Base-by-base conservation (phyloP, 2,888 invertebrate species). In the Drosophila formosana region DNA sequence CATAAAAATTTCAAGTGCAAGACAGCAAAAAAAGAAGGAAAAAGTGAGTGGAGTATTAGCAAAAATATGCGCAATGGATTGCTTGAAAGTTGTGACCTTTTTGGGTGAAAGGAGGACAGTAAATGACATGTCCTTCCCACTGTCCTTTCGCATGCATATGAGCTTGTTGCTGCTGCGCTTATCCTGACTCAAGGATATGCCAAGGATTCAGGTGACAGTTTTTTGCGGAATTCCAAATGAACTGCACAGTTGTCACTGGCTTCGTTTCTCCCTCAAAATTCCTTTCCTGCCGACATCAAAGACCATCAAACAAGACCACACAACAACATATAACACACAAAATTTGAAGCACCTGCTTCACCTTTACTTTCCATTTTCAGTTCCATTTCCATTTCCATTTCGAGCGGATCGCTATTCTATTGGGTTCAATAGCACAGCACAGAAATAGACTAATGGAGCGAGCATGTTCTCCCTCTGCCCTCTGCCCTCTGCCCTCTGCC, bases 361-460 rank as follows among this genome's bases (percentile, higher is more conserved):
- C 50, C 49, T 52, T 58, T 49, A 66, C 71, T 74, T 82, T 79
- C 88, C 55, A 18, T 1, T 18, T 18, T 25, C 63, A 13, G 47
- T 46, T 52, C 56, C 47, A 66, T 69, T 74, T 82, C 76, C 88
- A 52, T 74, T 82, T 79, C 88, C 55, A 47, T 81, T 72, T 77
- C 66, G 23, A 41, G 25, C 45, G 46, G 39, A 18, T 56, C 34
- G 37, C 46, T 34, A 30, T 62, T 52, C 53, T 57, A 66, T 75
- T 78, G 88, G 83, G 85, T 86, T 88, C 85, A 86, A 86, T 86
- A 86, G 83, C 85, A 85, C 85, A 80, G 46, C 71, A 72, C 80
- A 67, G 53, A 83, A 83, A 87, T 84, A 87, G 84, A 87, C 75
- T 74, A 80, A 75, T 86, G 79, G 81, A 62, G 51, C 61, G 26